A percentile compares a stretch with the other conserved stretches of the same genome.
Conservation (phyloP, 2,797 vertebrate species). For the Botia kubotai region DNA sequence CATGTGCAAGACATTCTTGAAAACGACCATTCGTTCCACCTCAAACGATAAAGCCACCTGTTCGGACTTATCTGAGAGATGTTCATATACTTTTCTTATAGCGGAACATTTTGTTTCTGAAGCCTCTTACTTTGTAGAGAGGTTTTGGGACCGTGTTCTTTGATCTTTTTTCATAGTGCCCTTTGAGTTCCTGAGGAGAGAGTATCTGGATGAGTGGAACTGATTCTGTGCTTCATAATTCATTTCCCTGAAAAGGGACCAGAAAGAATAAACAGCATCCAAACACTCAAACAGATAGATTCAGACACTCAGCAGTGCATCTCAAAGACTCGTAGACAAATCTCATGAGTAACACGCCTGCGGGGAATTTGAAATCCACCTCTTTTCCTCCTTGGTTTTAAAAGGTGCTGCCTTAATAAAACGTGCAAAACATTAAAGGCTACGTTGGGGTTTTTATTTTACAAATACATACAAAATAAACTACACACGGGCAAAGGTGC, state of each 20-base stretch:
- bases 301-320: conserved; percentile 21
- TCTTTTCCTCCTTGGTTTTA: conserved; percentile 22
- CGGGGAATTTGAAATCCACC: conserved; percentile 34
- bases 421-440: conserved; percentile 52
- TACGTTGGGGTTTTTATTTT: conserved; percentile 40
- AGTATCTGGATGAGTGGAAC: conserved; percentile 56
- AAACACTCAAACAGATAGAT: conserved; percentile 46
- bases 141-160: conserved; percentile 40
- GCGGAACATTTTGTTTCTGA: conserved; percentile 48
- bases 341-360: conserved; percentile 55
- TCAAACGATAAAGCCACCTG: conserved; percentile 24
- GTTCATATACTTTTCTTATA: conserved; percentile 35
- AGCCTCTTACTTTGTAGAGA: conserved; percentile 44
- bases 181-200: conserved; percentile 52
- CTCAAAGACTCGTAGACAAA: conserved; percentile 53
- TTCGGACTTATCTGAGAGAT: conserved; percentile 29
- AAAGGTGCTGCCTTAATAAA: conserved; percentile 44
- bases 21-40: conserved; percentile 23
- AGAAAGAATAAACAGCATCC: conserved; percentile 52
- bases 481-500: conserved; percentile 43
- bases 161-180: conserved; percentile 49
- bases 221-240: conserved; percentile 57
- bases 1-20: neutral
- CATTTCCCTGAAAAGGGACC: conserved; percentile 55
- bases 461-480: conserved; percentile 32